Conservation (phyloP, 2,888 invertebrate species). For the Brachynemurus nebulosus region DNA sequence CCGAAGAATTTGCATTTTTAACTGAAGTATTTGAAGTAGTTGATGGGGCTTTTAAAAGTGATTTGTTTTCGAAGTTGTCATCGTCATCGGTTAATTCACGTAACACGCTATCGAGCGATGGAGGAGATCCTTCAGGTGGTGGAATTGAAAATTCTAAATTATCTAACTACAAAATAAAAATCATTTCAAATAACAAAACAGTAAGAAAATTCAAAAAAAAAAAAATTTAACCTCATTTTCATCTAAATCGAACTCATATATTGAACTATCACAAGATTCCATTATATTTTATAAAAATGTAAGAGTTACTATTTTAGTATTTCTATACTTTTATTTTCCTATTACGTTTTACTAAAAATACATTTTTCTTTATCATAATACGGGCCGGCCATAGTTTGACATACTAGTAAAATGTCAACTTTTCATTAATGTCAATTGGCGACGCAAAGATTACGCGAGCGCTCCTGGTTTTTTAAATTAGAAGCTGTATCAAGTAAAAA, state of each 20-base stretch:
- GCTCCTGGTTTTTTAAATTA: too few species aligned
- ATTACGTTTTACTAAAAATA: too few species aligned
- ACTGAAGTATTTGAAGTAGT: background rate
- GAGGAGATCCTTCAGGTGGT: conserved; percentile 50
- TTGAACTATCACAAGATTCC: conserved; percentile 9
- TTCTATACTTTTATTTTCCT: too few species aligned
- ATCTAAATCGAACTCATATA: conserved; percentile 9
- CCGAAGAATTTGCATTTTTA: conserved; percentile 27
- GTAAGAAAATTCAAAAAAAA: conserved; percentile 1
- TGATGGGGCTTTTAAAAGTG: conserved; percentile 33
- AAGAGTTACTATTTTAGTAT: too few species aligned
- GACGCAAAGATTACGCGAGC: too few species aligned
- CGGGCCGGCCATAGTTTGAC: too few species aligned
- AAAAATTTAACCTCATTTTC: conserved; percentile 8
- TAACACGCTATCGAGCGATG: conserved; percentile 67
- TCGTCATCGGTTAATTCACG: conserved; percentile 58
- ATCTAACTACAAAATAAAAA: conserved; percentile 45
- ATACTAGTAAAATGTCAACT: too few species aligned
- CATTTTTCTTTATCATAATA: too few species aligned
- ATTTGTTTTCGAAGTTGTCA: conserved; percentile 40
- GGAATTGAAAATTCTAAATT: conserved; percentile 71
- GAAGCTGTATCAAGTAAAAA: too few species aligned
- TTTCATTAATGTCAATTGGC: too few species aligned
- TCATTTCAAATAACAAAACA: background rate
- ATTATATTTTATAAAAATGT: too few species aligned